These are phyloP conservation scores for Lipophrys pholis DNA, from an alignment of 2,113 vertebrate species.

Conservation along the genomic window DNA sequence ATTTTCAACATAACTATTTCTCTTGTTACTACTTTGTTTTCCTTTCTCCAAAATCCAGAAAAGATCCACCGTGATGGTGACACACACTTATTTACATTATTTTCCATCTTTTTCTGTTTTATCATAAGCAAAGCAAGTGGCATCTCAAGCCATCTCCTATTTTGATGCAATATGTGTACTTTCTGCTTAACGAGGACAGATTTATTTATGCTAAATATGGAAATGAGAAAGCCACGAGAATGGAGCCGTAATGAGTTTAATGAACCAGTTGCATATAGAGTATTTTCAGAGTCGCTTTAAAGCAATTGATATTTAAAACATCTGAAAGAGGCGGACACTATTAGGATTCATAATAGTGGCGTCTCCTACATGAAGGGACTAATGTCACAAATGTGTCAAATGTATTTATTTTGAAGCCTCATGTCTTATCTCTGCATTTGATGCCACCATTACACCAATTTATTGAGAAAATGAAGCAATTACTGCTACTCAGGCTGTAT, in stretches of 20 bases:
- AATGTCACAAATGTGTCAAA: slow-evolving; percentile 40
- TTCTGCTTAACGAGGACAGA: slow-evolving; percentile 69
- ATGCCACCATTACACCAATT: slow-evolving; percentile 20
- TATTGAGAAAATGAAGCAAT: slow-evolving; percentile 38
- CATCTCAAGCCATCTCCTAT: slow-evolving; percentile 34
- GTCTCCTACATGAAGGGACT: slow-evolving; percentile 37
- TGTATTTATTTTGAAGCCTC: slow-evolving; percentile 32
- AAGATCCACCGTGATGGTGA: neutral
- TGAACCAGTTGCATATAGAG: slow-evolving; percentile 72
- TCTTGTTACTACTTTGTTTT: neutral
- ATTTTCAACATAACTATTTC: too few species aligned
- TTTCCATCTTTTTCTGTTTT: too few species aligned
- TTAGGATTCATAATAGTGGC: slow-evolving; percentile 45
- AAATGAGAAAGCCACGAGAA: slow-evolving; percentile 31
- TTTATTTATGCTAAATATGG: slow-evolving; percentile 73
- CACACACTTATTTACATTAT: neutral
- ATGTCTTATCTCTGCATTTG: slow-evolving; percentile 10
- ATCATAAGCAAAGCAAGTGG: slow-evolving; percentile 12
- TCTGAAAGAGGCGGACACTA: slow-evolving; percentile 55
- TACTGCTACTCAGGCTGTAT: slow-evolving; percentile 20
- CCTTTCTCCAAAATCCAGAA: neutral
- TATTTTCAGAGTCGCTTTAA: slow-evolving; percentile 72
- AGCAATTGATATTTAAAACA: slow-evolving; percentile 71
- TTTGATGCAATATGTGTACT: slow-evolving; percentile 45
- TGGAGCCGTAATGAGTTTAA: slow-evolving; percentile 68